Percentiles rank a stretch among this genome's conserved stretches.
Evolutionary conservation across 2,888 invertebrate genomes (phyloP).

Genomic region (Morpho deidamia): DNA sequence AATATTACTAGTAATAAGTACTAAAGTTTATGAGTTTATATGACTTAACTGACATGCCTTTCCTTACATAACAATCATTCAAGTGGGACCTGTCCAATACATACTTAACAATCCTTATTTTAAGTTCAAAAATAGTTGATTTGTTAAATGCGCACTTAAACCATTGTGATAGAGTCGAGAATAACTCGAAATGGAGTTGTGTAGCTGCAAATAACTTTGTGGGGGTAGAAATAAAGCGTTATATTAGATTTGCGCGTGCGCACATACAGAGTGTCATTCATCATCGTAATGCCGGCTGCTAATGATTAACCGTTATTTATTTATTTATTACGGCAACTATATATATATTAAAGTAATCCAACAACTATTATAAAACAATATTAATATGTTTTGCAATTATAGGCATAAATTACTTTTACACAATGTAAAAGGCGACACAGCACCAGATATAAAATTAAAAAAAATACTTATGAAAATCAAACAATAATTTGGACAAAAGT

Average conservation of each 20-base stretch:
- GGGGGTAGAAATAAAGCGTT: slow-evolving; percentile 20
- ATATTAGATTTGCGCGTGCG: slow-evolving; percentile 33
- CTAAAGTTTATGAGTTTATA: not conserved
- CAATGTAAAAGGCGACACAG: too few relatives aligned
- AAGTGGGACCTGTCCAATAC: slow-evolving; percentile 16
- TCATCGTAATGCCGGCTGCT: slow-evolving; percentile 34
- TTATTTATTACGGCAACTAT: not conserved
- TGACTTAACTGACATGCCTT: not conserved
- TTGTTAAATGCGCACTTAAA: not conserved
- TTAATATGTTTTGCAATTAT: too few relatives aligned
- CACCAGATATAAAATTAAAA: too few relatives aligned
- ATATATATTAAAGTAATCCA: too few relatives aligned
- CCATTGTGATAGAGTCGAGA: not conserved
- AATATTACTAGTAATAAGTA: too few relatives aligned
- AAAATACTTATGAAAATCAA: too few relatives aligned
- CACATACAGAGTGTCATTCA: slow-evolving; percentile 28
- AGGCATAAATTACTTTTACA: too few relatives aligned
- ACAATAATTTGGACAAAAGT: too few relatives aligned
- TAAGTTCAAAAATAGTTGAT: not conserved
- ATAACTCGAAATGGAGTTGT: not conserved
- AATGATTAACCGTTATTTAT: slow-evolving; percentile 27
- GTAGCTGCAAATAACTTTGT: slow-evolving; percentile 1
- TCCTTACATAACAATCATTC: slow-evolving; percentile 15
- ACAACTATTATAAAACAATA: too few relatives aligned
- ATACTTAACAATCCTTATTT: slow-evolving; percentile 4